Evolutionary conservation across 2,113 vertebrate species (phyloP).

Genomic region (Cyanocitta stelleri): DNA sequence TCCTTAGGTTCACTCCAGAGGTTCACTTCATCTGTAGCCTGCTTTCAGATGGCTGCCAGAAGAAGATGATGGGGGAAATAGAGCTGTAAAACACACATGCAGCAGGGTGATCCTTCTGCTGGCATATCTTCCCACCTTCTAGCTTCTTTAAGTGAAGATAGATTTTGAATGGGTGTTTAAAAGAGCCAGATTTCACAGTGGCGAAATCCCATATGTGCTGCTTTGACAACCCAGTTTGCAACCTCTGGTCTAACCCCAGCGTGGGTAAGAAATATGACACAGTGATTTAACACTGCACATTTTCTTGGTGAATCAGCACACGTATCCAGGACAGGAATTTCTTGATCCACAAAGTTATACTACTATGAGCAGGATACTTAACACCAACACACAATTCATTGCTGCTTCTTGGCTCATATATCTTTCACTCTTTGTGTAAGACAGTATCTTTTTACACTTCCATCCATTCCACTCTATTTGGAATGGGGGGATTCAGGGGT

Average conservation of each 20-base stretch:
- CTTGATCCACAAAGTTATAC: neutral
- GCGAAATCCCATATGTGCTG: neutral
- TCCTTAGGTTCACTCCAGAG: neutral
- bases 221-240: neutral
- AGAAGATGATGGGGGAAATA: neutral
- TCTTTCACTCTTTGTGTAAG: neutral
- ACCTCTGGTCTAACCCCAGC: neutral
- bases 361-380: neutral
- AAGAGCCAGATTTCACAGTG: neutral
- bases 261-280: neutral
- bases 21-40: neutral
- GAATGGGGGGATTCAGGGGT: neutral
- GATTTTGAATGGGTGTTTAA: neutral
- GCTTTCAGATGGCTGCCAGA: neutral
- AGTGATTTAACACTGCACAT: neutral
- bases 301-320: neutral
- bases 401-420: neutral
- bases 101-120: neutral
- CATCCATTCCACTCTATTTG: neutral
- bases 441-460: neutral
- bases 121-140: neutral
- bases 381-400: neutral
- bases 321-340: neutral
- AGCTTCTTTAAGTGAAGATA: neutral
- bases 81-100: neutral